A percentile compares a stretch with the other conserved stretches of the same genome.
phyloP scores from a whole-genome alignment of 2,113 vertebrate genomes.

The Aegotheles bennettii region DNA sequence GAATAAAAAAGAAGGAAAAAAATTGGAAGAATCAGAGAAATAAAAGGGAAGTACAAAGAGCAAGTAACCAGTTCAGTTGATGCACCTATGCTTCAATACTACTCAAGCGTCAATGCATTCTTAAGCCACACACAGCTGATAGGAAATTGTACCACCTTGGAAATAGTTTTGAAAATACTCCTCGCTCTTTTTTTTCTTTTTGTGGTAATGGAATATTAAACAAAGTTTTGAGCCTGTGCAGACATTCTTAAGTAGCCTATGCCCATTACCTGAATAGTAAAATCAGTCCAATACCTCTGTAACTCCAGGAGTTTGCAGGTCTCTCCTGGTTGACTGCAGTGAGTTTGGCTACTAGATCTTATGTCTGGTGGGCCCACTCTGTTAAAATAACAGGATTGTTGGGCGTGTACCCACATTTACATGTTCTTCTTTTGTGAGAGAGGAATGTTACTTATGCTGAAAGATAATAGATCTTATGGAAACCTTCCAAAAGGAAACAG shows the following conservation, averaged over 20 bases:
- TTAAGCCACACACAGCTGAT: background rate
- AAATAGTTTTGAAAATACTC: background rate
- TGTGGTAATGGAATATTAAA: background rate
- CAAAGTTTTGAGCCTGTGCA: background rate
- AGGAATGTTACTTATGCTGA: background rate
- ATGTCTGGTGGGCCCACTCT: background rate
- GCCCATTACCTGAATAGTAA: background rate
- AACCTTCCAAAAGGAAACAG: background rate
- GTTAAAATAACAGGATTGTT: background rate
- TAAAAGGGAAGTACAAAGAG: background rate
- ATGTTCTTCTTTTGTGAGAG: background rate
- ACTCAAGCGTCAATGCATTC: background rate
- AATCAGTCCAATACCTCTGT: background rate
- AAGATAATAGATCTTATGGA: background rate
- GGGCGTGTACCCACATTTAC: background rate
- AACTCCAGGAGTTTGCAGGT: background rate
- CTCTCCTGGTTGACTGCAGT: background rate
- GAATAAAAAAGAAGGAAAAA: background rate
- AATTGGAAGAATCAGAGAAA: background rate
- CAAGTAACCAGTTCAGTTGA: background rate
- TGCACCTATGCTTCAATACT: background rate
- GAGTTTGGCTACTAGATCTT: background rate
- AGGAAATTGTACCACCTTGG: background rate
- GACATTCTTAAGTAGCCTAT: background rate
- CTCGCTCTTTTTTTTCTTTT: background rate